Evolutionary conservation across 2,888 invertebrate species (phyloP), one percentile per base, ranked within the genome.

Genomic region (Habrosyne pyritoides): DNA sequence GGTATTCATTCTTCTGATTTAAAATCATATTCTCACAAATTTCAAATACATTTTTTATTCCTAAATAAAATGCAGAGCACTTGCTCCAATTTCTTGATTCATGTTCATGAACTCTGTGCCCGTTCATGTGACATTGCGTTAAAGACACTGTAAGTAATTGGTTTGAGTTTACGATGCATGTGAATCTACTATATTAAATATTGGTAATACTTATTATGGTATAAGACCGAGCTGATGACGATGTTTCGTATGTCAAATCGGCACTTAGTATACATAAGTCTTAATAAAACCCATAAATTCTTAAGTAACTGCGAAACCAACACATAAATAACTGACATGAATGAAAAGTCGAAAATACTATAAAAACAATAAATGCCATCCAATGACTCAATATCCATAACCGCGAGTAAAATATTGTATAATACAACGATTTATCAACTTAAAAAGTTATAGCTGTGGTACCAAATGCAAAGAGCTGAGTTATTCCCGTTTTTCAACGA

Each of bases 401-500:
- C 8, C 18, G n/a, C 8, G 7, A 8, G 18, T 42, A 42, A 2
- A 5, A 12, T 14, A 18, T 42, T 8, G 42, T 42, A 42, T 42
- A 42, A 42, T 42, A 42, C 42, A 42, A 14, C 18, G 7, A 42
- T 42, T 42, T n/a, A 42, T 42, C 42, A 42, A 42, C 42, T 18
- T 18, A 18, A 42, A 18, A 42, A 42, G 14, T 42, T 42, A 42
- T 42, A 18, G 42, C 18, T 18, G 12, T 30, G 36, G 18, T 8
- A 42, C 42, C 42, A 18, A 5, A 0, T n/a, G 21, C 56, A 54
- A 63, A 59, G 57, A 63, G 60, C 55, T 56, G 53, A 63, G 57
- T 55, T 58, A 70, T 69, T 67, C 59, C 64, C 67, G 68, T 81
- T 79, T 79, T 77, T 77, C 78, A 73, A 77, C 66, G 62, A 67